Evolutionary conservation across 2,113 vertebrate genomes (phyloP).

Genomic region (Hystrix cristata): DNA sequence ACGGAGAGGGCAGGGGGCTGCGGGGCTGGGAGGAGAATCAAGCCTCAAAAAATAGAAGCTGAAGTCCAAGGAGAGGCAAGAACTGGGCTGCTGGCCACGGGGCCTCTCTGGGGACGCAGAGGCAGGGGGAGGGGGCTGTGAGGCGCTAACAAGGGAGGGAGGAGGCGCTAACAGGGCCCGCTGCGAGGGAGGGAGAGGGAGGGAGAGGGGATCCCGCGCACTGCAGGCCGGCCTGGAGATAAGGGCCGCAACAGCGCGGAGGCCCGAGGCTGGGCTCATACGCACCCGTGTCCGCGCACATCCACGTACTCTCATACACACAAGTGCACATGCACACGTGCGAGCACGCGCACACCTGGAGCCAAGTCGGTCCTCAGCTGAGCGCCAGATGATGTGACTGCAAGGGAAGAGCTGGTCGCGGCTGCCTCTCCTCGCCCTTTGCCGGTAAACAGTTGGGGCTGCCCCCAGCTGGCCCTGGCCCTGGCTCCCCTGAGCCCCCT

Average conservation of each 20-base stretch:
- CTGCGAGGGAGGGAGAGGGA: background rate
- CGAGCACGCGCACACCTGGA: background rate
- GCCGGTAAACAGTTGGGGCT: background rate
- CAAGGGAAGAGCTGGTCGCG: conserved; percentile 3
- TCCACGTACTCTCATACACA: background rate
- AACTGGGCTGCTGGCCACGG: conserved; percentile 72
- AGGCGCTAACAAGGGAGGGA: conserved; percentile 82
- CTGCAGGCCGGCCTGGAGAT: conserved; percentile 15
- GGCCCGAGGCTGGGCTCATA: background rate
- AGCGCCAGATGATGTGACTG: conserved; percentile 79
- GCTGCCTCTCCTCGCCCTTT: background rate
- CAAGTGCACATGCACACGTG: background rate
- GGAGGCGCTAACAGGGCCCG: conserved; percentile 77
- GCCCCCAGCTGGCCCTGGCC: background rate
- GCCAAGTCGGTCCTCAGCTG: conserved; percentile 64
- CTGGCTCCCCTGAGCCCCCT: background rate
- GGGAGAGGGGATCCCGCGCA: conserved; percentile 45
- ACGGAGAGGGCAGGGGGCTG: background rate
- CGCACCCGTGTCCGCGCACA: background rate
- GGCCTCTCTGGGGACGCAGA: conserved; percentile 60
- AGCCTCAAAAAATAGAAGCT: conserved; percentile 39
- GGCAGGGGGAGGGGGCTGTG: conserved; percentile 3
- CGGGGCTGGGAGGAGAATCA: background rate
- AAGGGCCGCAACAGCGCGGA: background rate
- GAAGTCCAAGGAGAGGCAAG: background rate